A percentile compares a stretch with the other conserved stretches of the same genome.
phyloP scores from a whole-genome alignment of 2,113 vertebrate genomes.

The Malaclemys terrapin region DNA sequence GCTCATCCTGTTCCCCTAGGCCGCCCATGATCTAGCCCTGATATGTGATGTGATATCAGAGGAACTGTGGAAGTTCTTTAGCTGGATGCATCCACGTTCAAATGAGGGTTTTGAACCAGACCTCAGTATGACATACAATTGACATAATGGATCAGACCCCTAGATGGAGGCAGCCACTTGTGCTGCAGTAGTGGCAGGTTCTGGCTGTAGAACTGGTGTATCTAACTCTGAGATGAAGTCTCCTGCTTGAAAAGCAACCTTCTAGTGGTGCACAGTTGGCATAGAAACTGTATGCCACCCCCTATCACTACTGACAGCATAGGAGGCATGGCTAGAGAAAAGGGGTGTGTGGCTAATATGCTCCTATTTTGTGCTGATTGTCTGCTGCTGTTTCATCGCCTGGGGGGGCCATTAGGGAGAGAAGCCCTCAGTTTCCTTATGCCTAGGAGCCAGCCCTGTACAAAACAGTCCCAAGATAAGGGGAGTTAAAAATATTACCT shows the following conservation, averaged over 20 bases:
- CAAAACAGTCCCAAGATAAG: accelerated
- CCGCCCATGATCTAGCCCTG: too few relatives aligned
- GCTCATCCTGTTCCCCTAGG: too few relatives aligned
- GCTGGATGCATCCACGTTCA: not conserved
- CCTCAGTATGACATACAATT: not conserved
- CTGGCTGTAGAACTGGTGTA: not conserved
- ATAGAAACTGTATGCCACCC: not conserved
- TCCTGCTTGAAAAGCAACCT: not conserved
- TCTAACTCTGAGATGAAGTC: not conserved
- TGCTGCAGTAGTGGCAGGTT: not conserved
- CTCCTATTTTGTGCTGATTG: not conserved
- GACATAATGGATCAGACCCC: not conserved
- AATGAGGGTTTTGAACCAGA: not conserved
- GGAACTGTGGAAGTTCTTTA: not conserved
- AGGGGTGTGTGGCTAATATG: not conserved
- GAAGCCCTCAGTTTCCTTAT: not conserved
- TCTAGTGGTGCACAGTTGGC: not conserved
- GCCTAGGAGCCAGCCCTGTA: not conserved
- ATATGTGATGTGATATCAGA: too few relatives aligned
- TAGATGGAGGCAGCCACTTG: not conserved
- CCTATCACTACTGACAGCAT: not conserved
- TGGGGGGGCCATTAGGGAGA: not conserved
- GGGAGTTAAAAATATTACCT: accelerated
- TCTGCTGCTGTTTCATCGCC: not conserved
- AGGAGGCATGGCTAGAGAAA: not conserved